Percentiles rank a stretch among this genome's conserved stretches.
Conservation (phyloP, 2,888 invertebrate genomes). For the Tenthredo amoena region DNA sequence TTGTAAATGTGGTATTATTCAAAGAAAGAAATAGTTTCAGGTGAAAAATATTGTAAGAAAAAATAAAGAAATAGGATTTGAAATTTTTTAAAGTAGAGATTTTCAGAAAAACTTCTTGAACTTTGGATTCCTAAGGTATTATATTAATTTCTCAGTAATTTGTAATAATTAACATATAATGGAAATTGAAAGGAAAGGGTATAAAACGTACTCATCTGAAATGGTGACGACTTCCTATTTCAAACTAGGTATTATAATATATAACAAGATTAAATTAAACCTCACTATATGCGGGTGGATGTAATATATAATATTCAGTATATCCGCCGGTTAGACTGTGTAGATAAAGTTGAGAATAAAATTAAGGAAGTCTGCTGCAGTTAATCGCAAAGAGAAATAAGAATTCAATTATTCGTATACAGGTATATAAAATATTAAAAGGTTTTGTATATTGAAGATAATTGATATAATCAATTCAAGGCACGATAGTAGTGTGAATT, state of each 20-base stretch:
- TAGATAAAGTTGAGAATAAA: background rate
- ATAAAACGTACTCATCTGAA: background rate
- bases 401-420: too few species aligned
- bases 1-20: background rate
- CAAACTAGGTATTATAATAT: background rate
- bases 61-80: background rate
- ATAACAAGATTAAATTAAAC: slow-evolving; percentile 43
- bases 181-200: background rate
- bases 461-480: too few species aligned
- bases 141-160: background rate
- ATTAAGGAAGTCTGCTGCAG: slow-evolving; percentile 2
- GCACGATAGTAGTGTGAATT: too few species aligned
- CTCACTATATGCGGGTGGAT: slow-evolving; percentile 29
- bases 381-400: background rate
- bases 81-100: background rate
- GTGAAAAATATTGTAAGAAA: background rate
- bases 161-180: background rate
- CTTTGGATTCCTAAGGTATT: background rate
- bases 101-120: background rate
- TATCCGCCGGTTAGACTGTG: background rate
- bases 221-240: background rate
- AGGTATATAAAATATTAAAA: too few species aligned
- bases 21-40: background rate
- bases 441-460: too few species aligned
- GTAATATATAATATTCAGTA: background rate